Evolutionary conservation across 2,888 invertebrate genomes (phyloP), one percentile per base, ranked within the genome.

Genomic region (Eurytoma adleriae): DNA sequence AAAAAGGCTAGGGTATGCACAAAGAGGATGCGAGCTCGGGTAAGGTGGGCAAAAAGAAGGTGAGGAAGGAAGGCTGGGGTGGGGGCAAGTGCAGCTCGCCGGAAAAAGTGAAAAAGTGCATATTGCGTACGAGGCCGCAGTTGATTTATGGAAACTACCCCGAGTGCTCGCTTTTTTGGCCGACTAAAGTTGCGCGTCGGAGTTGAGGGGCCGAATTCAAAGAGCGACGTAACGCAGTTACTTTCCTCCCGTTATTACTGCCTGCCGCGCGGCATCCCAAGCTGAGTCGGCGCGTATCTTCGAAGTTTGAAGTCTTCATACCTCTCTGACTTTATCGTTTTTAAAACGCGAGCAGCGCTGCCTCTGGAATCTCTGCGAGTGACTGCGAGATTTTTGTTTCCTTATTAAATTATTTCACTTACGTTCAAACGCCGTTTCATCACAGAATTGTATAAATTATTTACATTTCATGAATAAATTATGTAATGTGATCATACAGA

Each of bases 71-170:
- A 52, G 48, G 40, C 27, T 57, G 66, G 1, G n/a, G 24, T 3
- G 52, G 20, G 27, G 52, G 52, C 20, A 20, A 40, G 24, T 12
- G 50, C 40, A 14, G 24, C 20, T 18, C 13, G 20, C 18, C 56
- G n/a, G 30, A 68, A 67, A 73, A 64, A 62, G 74, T 70, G 69
- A 70, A 70, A 79, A 79, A 79, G 57, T 70, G 74, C 71, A 75
- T 70, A 75, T 79, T 79, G 79, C 67, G 40, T 59, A 30, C 56
- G 18, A 74, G 69, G 27, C 50, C 66, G 57, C 40, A 13, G 66
- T 67, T 75, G 79, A 79, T 79, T 79, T 75, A 79, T 79, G 67
- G 27, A 75, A 75, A 75, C 66, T 66, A 71, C 64, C 70, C 71
- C 40, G 14, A 48, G 59, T 59, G 20, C 57, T 68, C 24, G 14